Percentiles rank a stretch among this genome's conserved stretches.
phyloP scores from a whole-genome alignment of 1,140 invertebrate genomes.

The Aethina tumida region DNA sequence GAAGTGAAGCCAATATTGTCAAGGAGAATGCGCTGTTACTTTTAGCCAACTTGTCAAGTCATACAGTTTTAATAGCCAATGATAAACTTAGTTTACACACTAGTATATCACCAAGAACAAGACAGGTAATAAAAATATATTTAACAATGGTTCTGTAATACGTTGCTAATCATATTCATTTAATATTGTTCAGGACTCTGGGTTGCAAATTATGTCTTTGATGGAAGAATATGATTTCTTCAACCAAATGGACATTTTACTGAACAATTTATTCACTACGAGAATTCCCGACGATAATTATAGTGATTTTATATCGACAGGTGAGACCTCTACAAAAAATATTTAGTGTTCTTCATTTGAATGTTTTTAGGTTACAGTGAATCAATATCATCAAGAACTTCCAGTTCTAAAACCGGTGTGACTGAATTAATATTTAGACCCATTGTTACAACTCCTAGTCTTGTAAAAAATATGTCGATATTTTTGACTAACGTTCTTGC shows the following conservation, averaged over 20 bases:
- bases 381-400: constrained; percentile 5
- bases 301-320: neutral
- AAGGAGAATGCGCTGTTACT: constrained; percentile 36
- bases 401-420: constrained; percentile 2
- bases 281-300: constrained; percentile 4
- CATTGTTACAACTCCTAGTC: constrained; percentile 38
- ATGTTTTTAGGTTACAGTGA: neutral
- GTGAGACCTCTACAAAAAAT: neutral
- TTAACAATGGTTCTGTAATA: neutral
- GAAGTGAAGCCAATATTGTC: constrained; percentile 34
- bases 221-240: constrained; percentile 17
- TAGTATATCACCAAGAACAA: constrained; percentile 1
- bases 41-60: constrained; percentile 30
- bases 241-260: constrained; percentile 10
- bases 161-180: neutral
- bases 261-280: constrained; percentile 13
- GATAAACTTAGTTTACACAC: constrained; percentile 1
- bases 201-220: constrained; percentile 4
- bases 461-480: constrained; percentile 36
- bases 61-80: constrained; percentile 1
- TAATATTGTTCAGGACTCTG: constrained; percentile 11
- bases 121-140: too few species aligned
- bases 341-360: neutral
- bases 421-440: constrained; percentile 4
- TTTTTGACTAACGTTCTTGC: constrained; percentile 39